Base-by-base conservation (phyloP, 2,113 vertebrate genomes). In the Nothoprocta pentlandii region DNA sequence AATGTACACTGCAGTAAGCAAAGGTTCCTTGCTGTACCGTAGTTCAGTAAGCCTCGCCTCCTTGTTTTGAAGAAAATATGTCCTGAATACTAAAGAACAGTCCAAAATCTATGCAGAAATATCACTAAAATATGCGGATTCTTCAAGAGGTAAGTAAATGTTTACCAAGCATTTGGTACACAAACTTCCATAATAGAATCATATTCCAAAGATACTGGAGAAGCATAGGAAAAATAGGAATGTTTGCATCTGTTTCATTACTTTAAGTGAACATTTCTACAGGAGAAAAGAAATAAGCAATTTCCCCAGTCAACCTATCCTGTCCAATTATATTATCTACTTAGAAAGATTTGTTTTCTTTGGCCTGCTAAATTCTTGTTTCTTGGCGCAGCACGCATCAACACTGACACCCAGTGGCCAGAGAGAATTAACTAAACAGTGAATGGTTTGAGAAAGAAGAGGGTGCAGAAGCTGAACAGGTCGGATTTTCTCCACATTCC, bases 351-450 rank as follows among this genome's bases (percentile, higher is more conserved):
- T 53, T 62, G 30, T 81, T 77, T 95, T 81, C 64, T 87, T 62
- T 81, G 92, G 89, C 85, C 88, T 92, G 70, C 36, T 77, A 95
- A 96, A 75, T 94, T 80, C 49, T 76, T 87, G 49, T 36, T 80
- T 89, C 68, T 66, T 87, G 61, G 25, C 20, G 16, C 44, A 85
- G 61, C 47, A 81, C 47, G 81, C 71, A 87, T 42, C 59, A 93
- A 73, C 61, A 92, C 66, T 81, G 92, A 91, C 80, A 94, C 34
- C 77, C 87, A 73, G 95, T 94, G 85, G 83, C 54, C 41, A 86
- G 39, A 77, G 53, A 9, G 30, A 53, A 51, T 67, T 84, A 59
- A 68, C 30, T 58, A 32, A 58, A 58, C 6, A 58, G 16, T 58
- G 54, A 58, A 58, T 21, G 30, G 16, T 58, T 10, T 32, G 54